Evolutionary conservation across 2,888 invertebrate species (phyloP), one percentile per base, ranked within the genome.

Genomic region (Cryptocheilus praepositus): DNA sequence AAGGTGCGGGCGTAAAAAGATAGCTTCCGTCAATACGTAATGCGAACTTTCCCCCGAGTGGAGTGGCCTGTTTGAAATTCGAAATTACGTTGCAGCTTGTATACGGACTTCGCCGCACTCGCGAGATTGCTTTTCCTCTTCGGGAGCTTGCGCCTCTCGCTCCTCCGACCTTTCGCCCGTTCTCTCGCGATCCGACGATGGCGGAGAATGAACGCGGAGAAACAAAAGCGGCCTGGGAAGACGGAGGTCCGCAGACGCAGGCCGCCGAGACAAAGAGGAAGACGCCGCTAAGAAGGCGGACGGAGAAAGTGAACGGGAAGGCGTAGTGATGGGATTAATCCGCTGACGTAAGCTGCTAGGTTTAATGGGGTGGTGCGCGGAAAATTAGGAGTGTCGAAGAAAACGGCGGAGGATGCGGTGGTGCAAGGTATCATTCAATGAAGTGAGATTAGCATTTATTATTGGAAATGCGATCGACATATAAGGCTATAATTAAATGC

Each of bases 61-160:
- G 49, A 45, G 61, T 52, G 44, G 45, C 61, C 58, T 62, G 58
- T 64, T 68, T 60, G 53, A 70, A 72, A 72, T 69, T 63, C 61
- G 21, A 54, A 65, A 65, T 72, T 67, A 65, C 65, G 46, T 56
- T 22, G 46, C 67, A 56, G 59, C 49, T 19, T 57, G 60, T 63
- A 49, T 16, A 70, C 59, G 49, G 46, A 45, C 56, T 53, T 60
- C 49, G 58, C 61, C 61, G 64, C 66, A 71, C 64, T 71, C 64
- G 54, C 45, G 62, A 75, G 64, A 75, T 69, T 69, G 65, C 74
- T 70, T 74, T 65, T 43, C 61, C 58, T 46, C 49, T 25, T 44
- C 51, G 21, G n/a, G 45, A 22, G 58, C 18, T 64, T 21, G 0
- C 25, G 19, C 21, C 25, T 21, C 44, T 44, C 21, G n/a, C 8